Percentiles rank a stretch among this genome's conserved stretches.
Evolutionary conservation across 2,113 vertebrate species (phyloP).

Genomic region (Alaudala cheleensis): DNA sequence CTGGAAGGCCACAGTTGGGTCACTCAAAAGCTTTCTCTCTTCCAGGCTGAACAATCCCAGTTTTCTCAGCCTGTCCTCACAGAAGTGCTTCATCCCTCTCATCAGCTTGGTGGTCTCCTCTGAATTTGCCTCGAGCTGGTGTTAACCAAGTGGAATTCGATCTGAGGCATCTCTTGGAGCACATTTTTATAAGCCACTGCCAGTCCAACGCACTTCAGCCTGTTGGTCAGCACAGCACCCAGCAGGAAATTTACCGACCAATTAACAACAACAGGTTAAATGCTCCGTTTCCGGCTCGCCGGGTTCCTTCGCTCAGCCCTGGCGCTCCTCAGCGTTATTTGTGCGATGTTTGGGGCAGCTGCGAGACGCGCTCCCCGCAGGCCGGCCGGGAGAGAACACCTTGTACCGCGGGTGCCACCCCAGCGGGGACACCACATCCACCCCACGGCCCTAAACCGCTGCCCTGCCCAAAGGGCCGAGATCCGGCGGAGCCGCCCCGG

Average conservation of each 20-base stretch:
- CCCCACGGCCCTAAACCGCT: neutral
- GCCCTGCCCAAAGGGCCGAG: fast-evolving
- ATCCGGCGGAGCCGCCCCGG: fast-evolving
- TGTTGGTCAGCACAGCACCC: neutral
- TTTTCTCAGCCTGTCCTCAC: neutral
- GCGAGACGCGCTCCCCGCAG: too few relatives aligned
- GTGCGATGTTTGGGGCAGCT: neutral
- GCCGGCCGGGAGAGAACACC: neutral
- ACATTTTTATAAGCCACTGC: neutral
- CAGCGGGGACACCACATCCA: neutral
- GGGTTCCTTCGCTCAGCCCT: neutral
- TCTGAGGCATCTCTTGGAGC: neutral
- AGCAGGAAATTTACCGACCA: neutral
- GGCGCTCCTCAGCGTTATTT: neutral
- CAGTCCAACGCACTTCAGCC: neutral
- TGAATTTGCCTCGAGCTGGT: neutral
- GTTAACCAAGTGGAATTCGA: neutral
- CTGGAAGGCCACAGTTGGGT: neutral
- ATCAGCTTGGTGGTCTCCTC: neutral
- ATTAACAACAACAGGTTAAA: neutral
- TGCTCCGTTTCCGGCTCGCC: neutral
- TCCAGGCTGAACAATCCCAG: neutral
- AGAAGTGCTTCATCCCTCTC: neutral
- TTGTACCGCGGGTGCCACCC: too few relatives aligned
- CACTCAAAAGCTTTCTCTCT: neutral